Evolutionary conservation across 2,797 vertebrate genomes (phyloP), one percentile per base, ranked within the genome.

Genomic region (Artibeus jamaicensis): DNA sequence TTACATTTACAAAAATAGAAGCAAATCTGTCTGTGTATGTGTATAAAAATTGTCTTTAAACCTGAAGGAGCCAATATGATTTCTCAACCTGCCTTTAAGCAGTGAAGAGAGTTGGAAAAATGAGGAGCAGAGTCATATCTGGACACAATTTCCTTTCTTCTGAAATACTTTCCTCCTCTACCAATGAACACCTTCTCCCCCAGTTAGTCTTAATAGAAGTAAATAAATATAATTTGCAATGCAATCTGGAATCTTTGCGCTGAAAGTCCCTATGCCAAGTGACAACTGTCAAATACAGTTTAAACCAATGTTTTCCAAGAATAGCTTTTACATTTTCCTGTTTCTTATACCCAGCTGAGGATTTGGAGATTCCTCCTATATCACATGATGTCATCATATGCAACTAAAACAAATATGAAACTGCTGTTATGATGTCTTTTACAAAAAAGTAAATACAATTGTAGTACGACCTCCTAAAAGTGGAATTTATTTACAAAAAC

Each of bases 171-270:
- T 70, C 34, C 37, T 84, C 9, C 50, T n/a, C 42, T 73, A 71
- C 77, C 87, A 85, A 26, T 46, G 34, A 96, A 57, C 18, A 73
- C n/a, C 19, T 62, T 18, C 62, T 46, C 32, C 24, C 37, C 9
- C 65, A 67, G 62, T 88, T 92, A 87, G 65, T 81, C 76, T 87
- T 96, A 94, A 94, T 85, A 55, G 79, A 96, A 87, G 81, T 81
- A 94, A 96, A 97, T 96, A 96, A 96, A 96, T 95, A 89, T 84
- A 76, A 93, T 96, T 96, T 97, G 59, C 59, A 81, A 48, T 89
- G 67, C 71, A 96, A 85, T 94, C 93, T 97, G 81, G 87, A 81
- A 67, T 90, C 53, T 90, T 86, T 95, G 50, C 82, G 91, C 65
- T 14, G 29, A 85, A 96, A 96, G 44, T 77, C 50, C 76, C 50